Conservation (phyloP, 2,113 vertebrate genomes). For the Copsychus sechellarum region DNA sequence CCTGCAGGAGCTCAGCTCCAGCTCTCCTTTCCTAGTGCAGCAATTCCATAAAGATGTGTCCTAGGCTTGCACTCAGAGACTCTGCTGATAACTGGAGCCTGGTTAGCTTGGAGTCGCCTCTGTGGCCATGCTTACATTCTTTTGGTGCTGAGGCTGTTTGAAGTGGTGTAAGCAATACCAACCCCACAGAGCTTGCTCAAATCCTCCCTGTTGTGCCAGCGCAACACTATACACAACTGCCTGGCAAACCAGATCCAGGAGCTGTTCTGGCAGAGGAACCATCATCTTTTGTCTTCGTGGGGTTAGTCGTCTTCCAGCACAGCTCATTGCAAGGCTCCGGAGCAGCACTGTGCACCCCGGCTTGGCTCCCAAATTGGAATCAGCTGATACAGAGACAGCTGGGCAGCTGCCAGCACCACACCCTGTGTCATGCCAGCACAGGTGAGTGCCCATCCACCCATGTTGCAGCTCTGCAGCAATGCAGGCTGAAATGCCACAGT, state of each 20-base stretch:
- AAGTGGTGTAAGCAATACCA: not conserved
- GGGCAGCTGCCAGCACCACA: not conserved
- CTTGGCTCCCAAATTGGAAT: not conserved
- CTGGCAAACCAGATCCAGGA: not conserved
- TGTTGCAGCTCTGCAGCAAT: not conserved
- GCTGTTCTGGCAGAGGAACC: not conserved
- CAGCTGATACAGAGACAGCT: not conserved
- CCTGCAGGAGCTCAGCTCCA: not conserved
- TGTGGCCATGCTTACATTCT: not conserved
- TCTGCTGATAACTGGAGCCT: not conserved
- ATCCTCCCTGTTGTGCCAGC: not conserved
- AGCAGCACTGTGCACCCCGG: fast-evolving
- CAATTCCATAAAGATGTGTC: not conserved
- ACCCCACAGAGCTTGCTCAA: fast-evolving
- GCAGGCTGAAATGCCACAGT: fast-evolving
- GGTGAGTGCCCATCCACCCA: not conserved
- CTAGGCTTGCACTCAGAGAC: not conserved
- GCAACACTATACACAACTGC: fast-evolving
- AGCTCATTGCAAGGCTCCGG: not conserved
- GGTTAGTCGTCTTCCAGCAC: fast-evolving
- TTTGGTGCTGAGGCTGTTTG: not conserved
- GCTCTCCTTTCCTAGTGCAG: not conserved
- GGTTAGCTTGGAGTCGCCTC: not conserved
- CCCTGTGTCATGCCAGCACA: not conserved
- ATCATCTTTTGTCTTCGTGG: not conserved